Evolutionary conservation across 2,888 invertebrate species (phyloP).

Genomic region (Alentia gelatinosa): DNA sequence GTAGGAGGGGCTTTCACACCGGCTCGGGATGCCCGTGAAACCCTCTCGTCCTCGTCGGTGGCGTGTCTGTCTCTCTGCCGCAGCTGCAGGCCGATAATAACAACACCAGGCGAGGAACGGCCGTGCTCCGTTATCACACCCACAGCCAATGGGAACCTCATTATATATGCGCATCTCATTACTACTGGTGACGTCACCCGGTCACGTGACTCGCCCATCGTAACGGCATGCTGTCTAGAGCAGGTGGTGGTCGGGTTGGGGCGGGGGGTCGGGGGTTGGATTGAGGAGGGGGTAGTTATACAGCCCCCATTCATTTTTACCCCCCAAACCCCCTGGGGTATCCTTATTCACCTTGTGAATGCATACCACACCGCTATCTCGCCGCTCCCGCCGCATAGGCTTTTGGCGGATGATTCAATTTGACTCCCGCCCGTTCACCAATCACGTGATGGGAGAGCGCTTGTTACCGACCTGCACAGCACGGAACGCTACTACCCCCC

Average conservation of each 20-base stretch:
- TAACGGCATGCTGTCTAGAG: not conserved
- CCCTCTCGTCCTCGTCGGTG: not conserved
- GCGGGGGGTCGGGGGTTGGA: not conserved
- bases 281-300: not conserved
- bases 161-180: not conserved
- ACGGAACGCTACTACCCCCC: not conserved
- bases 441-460: not conserved
- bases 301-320: not conserved
- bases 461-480: not conserved
- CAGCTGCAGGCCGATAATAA: not conserved
- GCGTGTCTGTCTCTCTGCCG: not conserved
- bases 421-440: not conserved
- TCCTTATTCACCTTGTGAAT: too few species aligned
- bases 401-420: not conserved
- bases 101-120: not conserved
- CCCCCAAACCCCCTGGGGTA: too few species aligned
- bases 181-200: not conserved
- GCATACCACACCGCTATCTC: too few species aligned
- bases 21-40: not conserved
- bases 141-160: not conserved
- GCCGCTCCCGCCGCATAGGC: not conserved
- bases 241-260: not conserved
- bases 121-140: too few species aligned
- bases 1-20: too few species aligned
- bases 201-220: not conserved